Base-by-base conservation (phyloP, 2,797 vertebrate species). In the Pteropus rufus region DNA sequence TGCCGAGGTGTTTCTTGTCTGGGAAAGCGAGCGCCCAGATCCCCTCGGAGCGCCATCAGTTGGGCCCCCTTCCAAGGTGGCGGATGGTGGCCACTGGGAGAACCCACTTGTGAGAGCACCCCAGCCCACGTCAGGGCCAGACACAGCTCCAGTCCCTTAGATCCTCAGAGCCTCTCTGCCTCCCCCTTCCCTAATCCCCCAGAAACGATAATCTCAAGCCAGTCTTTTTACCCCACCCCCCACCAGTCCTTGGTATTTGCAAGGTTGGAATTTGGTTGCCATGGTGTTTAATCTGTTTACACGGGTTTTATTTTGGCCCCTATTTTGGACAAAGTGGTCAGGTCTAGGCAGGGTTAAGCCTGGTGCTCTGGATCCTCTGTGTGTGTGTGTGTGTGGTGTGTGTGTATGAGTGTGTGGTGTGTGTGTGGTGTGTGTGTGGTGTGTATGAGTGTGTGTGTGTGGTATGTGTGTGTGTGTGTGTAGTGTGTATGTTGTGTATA, bases 211-310 rank as follows among this genome's bases (percentile, higher is more conserved):
- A 62, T 80, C 75, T 72, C 60, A 12, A 46, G 54, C 39, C 10
- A 44, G 64, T 36, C 56, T 44, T 56, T 80, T 31, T 65, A 14
- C 44, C 44, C 9, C 44, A 2, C 4, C 4, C 19, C 23, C 44
- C 44, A 2, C 14, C 10, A 54, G 0, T 49, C 36, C 39, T 91
- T 91, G 69, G 64, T 86, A 34, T 89, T 82, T 80, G 36, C 11
- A 56, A 56, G 49, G 73, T 54, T 97, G 93, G 94, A 83, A 94
- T 95, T 84, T 56, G 39, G 94, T 97, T 91, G 87, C 84, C 89
- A 85, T 70, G 70, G 80, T 19, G 2, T 87, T 92, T 97, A 96
- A 96, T 97, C 91, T 97, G 65, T 96, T 96, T 95, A 81, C 56
- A 29, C 24, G 70, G 67, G 26, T 52, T 93, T 93, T 84, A 89